Conservation (phyloP, 2,113 vertebrate genomes). For the Oryzias celebensis region DNA sequence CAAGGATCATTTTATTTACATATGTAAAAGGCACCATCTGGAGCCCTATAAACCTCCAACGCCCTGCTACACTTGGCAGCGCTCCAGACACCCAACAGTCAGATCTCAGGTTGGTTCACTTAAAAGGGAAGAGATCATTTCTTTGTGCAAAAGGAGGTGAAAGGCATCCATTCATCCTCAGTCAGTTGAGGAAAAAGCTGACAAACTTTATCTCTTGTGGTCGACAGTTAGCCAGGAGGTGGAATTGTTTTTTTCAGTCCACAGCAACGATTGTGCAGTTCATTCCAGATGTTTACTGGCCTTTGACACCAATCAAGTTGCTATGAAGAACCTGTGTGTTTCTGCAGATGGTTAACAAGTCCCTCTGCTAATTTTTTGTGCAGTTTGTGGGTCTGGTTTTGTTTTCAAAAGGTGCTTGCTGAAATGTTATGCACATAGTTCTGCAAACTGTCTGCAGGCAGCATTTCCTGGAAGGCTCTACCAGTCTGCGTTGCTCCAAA, state of each 20-base stretch:
- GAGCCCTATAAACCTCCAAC: slow-evolving; percentile 45
- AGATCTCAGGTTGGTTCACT: slow-evolving; percentile 17
- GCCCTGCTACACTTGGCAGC: slow-evolving; percentile 28
- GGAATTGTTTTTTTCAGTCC: slow-evolving; percentile 17
- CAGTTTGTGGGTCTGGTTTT: neutral
- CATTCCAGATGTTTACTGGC: slow-evolving; percentile 23
- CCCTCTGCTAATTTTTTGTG: slow-evolving; percentile 3
- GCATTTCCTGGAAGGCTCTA: slow-evolving; percentile 29
- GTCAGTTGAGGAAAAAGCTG: slow-evolving; percentile 1
- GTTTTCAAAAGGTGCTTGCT: slow-evolving; percentile 10
- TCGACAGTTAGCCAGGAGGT: neutral
- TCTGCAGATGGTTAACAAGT: slow-evolving; percentile 2
- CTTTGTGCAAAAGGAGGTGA: slow-evolving; percentile 37
- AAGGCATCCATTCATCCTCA: slow-evolving; percentile 17
- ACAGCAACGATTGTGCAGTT: slow-evolving; percentile 9
- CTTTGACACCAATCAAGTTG: neutral
- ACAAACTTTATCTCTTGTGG: neutral
- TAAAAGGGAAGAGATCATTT: slow-evolving; percentile 13
- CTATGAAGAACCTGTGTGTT: slow-evolving; percentile 19
- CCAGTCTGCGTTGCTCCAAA: slow-evolving; percentile 10
- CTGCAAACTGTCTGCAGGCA: slow-evolving; percentile 29
- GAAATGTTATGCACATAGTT: slow-evolving; percentile 21
- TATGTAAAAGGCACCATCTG: slow-evolving; percentile 66
- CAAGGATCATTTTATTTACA: slow-evolving; percentile 54
- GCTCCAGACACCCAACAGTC: slow-evolving; percentile 48